Conservation (phyloP, 2,113 vertebrate species). For the Amblyornis subalaris region DNA sequence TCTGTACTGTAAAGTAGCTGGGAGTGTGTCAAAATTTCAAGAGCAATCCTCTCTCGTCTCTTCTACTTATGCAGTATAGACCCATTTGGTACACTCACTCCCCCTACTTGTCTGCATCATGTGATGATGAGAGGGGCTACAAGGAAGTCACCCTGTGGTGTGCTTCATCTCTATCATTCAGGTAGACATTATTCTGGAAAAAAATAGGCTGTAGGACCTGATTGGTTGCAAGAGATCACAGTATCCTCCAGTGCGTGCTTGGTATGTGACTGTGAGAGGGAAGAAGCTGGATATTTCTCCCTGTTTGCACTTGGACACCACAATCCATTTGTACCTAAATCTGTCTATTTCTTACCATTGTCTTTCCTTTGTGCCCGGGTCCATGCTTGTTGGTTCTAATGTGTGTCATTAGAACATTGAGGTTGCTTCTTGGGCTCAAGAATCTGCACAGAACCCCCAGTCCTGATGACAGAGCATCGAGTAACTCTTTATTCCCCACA, state of each 20-base stretch:
- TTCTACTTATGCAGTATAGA: neutral
- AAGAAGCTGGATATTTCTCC: neutral
- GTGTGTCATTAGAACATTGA: neutral
- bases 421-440: neutral
- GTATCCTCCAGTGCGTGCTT: neutral
- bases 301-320: neutral
- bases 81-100: too few species aligned
- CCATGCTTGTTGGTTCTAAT: accelerated
- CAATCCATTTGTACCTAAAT: neutral
- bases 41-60: neutral
- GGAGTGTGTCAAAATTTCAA: neutral
- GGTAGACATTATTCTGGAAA: neutral
- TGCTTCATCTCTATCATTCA: neutral
- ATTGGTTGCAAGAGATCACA: neutral
- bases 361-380: neutral
- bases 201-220: neutral
- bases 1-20: neutral
- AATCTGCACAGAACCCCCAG: neutral
- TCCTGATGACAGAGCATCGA: neutral
- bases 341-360: neutral
- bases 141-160: neutral
- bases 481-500: neutral
- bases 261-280: accelerated
- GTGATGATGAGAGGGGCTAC: neutral
- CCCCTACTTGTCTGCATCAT: neutral